A percentile compares a stretch with the other conserved stretches of the same genome.
phyloP scores from a whole-genome alignment of 1,140 invertebrate genomes.

The Penaeus japonicus region DNA sequence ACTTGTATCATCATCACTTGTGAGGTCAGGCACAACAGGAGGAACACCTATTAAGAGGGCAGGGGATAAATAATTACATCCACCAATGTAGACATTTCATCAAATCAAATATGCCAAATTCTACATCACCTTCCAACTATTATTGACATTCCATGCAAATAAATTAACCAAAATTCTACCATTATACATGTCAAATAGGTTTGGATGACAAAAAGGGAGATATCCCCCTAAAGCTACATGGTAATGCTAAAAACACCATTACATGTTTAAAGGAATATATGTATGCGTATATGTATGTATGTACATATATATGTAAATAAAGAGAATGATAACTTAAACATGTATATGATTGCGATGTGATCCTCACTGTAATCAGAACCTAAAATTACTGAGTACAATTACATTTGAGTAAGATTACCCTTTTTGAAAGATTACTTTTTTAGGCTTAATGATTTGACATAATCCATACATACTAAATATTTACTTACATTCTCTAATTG shows the following conservation, averaged over 20 bases:
- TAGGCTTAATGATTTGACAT: constrained; percentile 20
- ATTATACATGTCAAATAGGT: too few species aligned
- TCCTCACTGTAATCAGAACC: too few species aligned
- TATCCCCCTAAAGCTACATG: background rate
- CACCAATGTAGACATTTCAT: background rate
- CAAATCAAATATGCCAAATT: too few species aligned
- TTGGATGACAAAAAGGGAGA: too few species aligned
- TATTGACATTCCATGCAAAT: too few species aligned
- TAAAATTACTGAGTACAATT: too few species aligned
- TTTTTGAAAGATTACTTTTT: too few species aligned
- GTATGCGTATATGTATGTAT: constrained; percentile 24
- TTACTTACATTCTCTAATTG: constrained; percentile 81
- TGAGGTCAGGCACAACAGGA: constrained; percentile 94
- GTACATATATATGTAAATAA: constrained; percentile 15
- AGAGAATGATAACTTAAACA: background rate
- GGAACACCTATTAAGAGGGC: constrained; percentile 75
- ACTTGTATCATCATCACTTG: constrained; percentile 95
- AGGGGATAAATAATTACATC: constrained; percentile 22
- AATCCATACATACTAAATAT: constrained; percentile 17
- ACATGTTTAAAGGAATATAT: constrained; percentile 16
- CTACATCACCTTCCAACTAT: too few species aligned
- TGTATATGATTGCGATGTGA: too few species aligned
- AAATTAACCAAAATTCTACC: too few species aligned
- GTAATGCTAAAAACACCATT: background rate
- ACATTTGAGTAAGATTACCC: too few species aligned